Conservation (phyloP, 2,797 vertebrate species). For the Ceryle rudis region DNA sequence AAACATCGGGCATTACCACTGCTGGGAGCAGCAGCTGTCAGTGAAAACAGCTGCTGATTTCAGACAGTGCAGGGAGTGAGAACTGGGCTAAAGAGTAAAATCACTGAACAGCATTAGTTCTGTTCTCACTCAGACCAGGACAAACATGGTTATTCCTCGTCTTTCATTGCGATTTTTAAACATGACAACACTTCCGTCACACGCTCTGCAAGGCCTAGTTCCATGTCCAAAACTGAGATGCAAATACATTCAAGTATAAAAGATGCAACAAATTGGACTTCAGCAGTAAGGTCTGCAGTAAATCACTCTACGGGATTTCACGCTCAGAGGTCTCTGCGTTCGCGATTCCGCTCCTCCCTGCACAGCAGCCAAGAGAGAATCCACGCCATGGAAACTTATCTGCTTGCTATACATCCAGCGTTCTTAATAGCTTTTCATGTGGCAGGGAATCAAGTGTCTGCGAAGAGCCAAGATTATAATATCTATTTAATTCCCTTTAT, state of each 20-base stretch:
- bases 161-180: background rate
- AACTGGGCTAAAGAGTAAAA: too few relatives aligned
- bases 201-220: too few relatives aligned
- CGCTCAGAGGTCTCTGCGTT: rapidly evolving
- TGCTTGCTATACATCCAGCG: background rate
- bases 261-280: background rate
- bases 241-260: background rate
- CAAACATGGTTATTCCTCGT: background rate
- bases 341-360: background rate
- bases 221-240: background rate
- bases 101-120: too few relatives aligned
- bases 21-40: too few relatives aligned
- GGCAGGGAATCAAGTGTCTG: constrained; percentile 5
- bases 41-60: too few relatives aligned
- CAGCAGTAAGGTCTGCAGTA: background rate
- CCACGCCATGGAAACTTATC: background rate
- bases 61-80: too few relatives aligned
- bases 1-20: too few relatives aligned
- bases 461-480: background rate
- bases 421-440: background rate
- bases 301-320: background rate
- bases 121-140: too few relatives aligned
- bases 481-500: background rate
- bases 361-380: background rate
- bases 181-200: background rate